These are phyloP conservation scores for Hippopotamyrus pictus DNA, from an alignment of 2,797 vertebrate species.

Conservation along the genomic window DNA sequence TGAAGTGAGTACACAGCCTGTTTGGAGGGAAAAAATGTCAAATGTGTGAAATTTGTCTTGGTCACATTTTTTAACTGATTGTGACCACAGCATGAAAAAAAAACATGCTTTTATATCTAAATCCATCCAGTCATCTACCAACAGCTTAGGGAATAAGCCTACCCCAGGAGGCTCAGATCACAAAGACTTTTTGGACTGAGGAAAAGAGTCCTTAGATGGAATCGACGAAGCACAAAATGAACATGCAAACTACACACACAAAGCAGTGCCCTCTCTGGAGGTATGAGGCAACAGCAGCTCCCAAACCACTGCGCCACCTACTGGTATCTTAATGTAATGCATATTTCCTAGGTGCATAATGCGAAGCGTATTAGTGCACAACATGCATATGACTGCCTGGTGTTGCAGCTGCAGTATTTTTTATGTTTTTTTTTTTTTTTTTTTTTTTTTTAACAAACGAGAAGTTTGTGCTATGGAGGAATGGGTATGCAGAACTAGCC, in stretches of 20 bases:
- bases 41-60: not conserved
- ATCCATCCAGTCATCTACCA: not conserved
- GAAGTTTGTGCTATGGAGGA: not conserved
- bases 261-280: not conserved
- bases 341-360: not conserved
- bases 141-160: not conserved
- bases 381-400: not conserved
- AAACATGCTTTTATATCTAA: not conserved
- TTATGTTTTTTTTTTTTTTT: not conserved
- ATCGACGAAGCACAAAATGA: not conserved
- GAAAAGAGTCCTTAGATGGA: not conserved
- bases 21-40: not conserved
- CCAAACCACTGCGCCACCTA: not conserved
- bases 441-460: not conserved
- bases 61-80: not conserved
- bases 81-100: not conserved
- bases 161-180: not conserved
- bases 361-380: not conserved
- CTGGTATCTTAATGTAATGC: not conserved
- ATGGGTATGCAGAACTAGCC: not conserved
- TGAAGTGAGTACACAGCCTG: not conserved
- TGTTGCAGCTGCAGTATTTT: not conserved
- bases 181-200: not conserved
- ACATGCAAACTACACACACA: not conserved
- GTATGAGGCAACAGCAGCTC: not conserved